phyloP scores from a whole-genome alignment of 2,888 invertebrate genomes.

The Limulus polyphemus region DNA sequence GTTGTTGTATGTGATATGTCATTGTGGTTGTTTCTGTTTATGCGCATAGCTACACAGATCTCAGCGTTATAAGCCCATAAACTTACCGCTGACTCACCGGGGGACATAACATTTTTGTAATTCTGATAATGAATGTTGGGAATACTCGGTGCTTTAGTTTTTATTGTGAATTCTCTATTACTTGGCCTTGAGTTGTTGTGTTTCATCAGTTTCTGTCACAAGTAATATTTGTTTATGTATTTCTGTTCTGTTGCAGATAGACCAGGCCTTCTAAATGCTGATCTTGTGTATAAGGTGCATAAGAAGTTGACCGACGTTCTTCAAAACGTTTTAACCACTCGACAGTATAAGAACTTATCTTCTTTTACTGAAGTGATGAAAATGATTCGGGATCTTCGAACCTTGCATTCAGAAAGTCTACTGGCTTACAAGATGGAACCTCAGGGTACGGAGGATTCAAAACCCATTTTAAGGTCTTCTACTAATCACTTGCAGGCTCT shows the following conservation, averaged over 20 bases:
- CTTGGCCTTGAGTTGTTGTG: background rate
- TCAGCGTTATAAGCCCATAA: no score
- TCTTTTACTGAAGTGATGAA: constrained; percentile 62
- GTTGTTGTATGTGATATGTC: no score
- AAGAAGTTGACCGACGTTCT: constrained; percentile 72
- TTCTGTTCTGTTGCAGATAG: constrained; percentile 48
- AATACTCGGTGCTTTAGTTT: no score
- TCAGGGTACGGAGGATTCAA: constrained; percentile 8
- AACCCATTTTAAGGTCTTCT: background rate
- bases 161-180: background rate
- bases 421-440: constrained; percentile 71
- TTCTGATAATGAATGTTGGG: no score
- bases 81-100: no score
- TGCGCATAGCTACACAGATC: no score
- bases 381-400: constrained; percentile 87
- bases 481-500: no score
- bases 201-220: no score
- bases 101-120: no score
- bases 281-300: constrained; percentile 87
- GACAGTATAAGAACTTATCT: constrained; percentile 53
- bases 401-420: constrained; percentile 88
- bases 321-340: constrained; percentile 69
- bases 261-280: constrained; percentile 80
- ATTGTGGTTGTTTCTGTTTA: no score
- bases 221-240: background rate